These are phyloP conservation scores for Merluccius polli DNA, from an alignment of 2,797 vertebrate species.

Conservation along the genomic window DNA sequence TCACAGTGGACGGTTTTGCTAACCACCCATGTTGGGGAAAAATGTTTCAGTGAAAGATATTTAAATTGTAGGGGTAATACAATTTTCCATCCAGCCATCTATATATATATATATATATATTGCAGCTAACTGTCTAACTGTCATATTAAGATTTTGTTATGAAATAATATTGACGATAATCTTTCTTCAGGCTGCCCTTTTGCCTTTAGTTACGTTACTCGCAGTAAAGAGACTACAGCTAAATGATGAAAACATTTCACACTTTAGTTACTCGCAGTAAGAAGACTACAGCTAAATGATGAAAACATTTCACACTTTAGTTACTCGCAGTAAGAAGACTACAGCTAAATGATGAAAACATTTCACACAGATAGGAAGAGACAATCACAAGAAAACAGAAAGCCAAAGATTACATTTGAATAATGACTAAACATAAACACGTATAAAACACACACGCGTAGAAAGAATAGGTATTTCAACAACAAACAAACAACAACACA, in stretches of 20 bases:
- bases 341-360: background rate
- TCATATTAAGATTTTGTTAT: background rate
- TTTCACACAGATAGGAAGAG: background rate
- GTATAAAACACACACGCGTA: conserved; percentile 18
- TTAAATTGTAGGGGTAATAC: background rate
- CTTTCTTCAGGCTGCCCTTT: background rate
- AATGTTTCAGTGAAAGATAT: background rate
- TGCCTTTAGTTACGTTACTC: no score
- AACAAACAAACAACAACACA: background rate
- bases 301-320: background rate
- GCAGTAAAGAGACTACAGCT: no score
- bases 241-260: no score
- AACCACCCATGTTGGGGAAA: conserved; percentile 2
- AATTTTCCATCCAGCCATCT: background rate
- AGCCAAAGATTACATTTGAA: conserved; percentile 20
- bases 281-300: background rate
- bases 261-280: background rate
- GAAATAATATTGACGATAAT: background rate
- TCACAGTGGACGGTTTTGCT: background rate
- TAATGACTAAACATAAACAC: background rate
- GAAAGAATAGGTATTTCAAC: conserved; percentile 10
- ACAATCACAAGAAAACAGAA: background rate
- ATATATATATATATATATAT: background rate
- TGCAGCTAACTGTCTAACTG: background rate
- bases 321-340: background rate